Percentiles rank a stretch among this genome's conserved stretches.
Evolutionary conservation across 2,113 vertebrate species (phyloP).

Genomic region (Pao palembangensis): DNA sequence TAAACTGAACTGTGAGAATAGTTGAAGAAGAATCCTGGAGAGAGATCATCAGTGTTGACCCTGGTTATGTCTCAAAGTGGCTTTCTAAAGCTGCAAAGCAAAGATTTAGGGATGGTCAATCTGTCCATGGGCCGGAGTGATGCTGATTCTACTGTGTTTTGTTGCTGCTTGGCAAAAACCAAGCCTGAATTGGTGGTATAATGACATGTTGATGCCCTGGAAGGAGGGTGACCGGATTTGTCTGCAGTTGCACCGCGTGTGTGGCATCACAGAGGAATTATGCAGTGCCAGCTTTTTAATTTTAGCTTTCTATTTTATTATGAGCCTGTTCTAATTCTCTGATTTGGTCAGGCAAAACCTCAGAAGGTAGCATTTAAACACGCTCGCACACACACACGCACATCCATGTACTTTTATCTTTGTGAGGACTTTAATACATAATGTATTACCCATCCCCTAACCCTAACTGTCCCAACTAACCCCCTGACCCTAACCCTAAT

Average conservation of each 20-base stretch:
- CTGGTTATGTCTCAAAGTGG: no score
- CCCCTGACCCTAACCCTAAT: no score
- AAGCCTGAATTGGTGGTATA: conserved; percentile 9
- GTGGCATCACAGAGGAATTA: conserved; percentile 27
- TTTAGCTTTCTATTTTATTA: conserved; percentile 34
- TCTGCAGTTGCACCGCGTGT: conserved; percentile 9
- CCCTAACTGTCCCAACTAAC: no score
- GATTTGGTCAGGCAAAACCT: conserved; percentile 23
- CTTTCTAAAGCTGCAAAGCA: not conserved
- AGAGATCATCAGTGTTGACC: no score
- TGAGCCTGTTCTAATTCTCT: conserved; percentile 28
- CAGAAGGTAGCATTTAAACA: conserved; percentile 23
- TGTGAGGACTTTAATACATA: no score
- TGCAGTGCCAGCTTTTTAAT: conserved; percentile 29
- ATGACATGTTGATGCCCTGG: conserved; percentile 17
- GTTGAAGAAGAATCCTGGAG: no score
- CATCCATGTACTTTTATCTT: no score
- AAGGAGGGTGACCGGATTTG: not conserved
- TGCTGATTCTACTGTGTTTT: no score
- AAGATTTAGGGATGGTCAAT: not conserved
- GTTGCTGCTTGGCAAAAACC: conserved; percentile 8
- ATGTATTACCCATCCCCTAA: no score
- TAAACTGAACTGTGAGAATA: no score
- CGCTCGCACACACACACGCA: conserved; percentile 8
- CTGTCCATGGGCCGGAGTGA: no score